A percentile compares a stretch with the other conserved stretches of the same genome.
phyloP scores from a whole-genome alignment of 2,888 invertebrate genomes.

The Carterocephalus palaemon region DNA sequence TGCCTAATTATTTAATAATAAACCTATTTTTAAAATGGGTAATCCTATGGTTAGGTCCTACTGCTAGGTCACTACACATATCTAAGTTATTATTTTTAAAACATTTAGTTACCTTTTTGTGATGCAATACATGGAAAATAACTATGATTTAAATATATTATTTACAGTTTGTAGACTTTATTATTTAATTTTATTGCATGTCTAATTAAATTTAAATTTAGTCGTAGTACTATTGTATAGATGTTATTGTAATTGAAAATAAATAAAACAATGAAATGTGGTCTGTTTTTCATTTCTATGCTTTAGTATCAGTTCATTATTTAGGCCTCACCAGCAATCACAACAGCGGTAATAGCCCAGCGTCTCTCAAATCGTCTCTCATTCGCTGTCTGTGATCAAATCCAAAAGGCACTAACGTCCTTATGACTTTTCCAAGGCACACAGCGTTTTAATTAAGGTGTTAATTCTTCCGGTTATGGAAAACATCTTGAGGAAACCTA shows the following conservation, averaged over 20 bases:
- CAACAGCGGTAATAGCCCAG: too few species aligned
- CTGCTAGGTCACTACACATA: too few species aligned
- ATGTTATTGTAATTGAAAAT: slow-evolving; percentile 78
- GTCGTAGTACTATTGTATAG: slow-evolving; percentile 77
- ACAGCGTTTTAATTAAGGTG: too few species aligned
- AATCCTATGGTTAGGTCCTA: too few species aligned
- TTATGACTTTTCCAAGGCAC: too few species aligned
- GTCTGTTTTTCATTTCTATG: slow-evolving; percentile 33
- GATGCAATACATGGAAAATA: slow-evolving; percentile 34
- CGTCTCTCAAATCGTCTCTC: too few species aligned
- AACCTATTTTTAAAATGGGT: too few species aligned
- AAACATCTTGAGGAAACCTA: too few species aligned
- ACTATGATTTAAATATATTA: slow-evolving; percentile 24
- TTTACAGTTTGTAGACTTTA: slow-evolving; percentile 30
- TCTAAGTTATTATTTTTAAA: slow-evolving; percentile 4
- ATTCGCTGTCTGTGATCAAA: too few species aligned
- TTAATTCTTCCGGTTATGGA: too few species aligned
- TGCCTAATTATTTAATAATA: too few species aligned
- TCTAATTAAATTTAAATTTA: slow-evolving; percentile 70
- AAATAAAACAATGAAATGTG: slow-evolving; percentile 66
- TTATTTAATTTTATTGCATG: slow-evolving; percentile 56
- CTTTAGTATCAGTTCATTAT: not conserved
- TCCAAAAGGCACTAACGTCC: too few species aligned
- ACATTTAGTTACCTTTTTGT: slow-evolving; percentile 44
- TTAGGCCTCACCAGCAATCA: not conserved